Percentiles rank a stretch among this genome's conserved stretches.
These are phyloP conservation scores for Ptilodon capucinus DNA, from an alignment of 2,888 invertebrate genomes.

Conservation along the genomic window DNA sequence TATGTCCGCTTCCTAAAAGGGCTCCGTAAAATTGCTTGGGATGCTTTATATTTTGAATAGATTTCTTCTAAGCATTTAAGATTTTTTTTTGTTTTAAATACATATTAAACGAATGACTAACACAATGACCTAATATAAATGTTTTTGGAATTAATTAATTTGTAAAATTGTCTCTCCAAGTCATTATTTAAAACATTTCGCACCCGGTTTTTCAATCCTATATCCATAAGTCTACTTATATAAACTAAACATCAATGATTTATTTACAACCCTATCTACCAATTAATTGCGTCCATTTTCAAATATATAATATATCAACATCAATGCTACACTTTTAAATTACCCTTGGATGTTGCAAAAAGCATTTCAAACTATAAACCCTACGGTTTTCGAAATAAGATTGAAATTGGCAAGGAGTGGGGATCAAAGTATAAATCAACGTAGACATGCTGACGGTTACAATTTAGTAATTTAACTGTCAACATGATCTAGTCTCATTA, in stretches of 20 bases:
- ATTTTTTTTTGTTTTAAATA: too few relatives aligned
- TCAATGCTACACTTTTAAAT: slow-evolving; percentile 52
- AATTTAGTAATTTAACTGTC: slow-evolving; percentile 73
- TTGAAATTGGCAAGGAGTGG: slow-evolving; percentile 10
- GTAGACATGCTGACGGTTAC: slow-evolving; percentile 60
- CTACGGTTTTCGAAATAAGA: slow-evolving; percentile 3
- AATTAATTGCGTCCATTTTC: slow-evolving; percentile 45
- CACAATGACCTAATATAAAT: too few relatives aligned
- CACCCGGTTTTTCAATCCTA: too few relatives aligned
- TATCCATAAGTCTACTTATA: neutral
- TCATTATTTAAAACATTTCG: too few relatives aligned
- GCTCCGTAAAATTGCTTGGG: slow-evolving; percentile 16
- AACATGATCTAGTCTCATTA: slow-evolving; percentile 66
- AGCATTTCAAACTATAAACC: slow-evolving; percentile 4
- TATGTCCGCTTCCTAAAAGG: slow-evolving; percentile 31
- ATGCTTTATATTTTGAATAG: too few relatives aligned
- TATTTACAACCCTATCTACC: slow-evolving; percentile 34
- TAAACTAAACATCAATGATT: slow-evolving; percentile 20
- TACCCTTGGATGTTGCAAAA: slow-evolving; percentile 14
- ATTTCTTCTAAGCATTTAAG: too few relatives aligned
- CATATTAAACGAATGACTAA: too few relatives aligned
- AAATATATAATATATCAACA: slow-evolving; percentile 57
- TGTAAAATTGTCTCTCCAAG: too few relatives aligned
- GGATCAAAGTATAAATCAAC: slow-evolving; percentile 50
- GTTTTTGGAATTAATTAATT: too few relatives aligned